Conservation (phyloP, 2,888 invertebrate genomes). For the Phrixothrix hirtus region DNA sequence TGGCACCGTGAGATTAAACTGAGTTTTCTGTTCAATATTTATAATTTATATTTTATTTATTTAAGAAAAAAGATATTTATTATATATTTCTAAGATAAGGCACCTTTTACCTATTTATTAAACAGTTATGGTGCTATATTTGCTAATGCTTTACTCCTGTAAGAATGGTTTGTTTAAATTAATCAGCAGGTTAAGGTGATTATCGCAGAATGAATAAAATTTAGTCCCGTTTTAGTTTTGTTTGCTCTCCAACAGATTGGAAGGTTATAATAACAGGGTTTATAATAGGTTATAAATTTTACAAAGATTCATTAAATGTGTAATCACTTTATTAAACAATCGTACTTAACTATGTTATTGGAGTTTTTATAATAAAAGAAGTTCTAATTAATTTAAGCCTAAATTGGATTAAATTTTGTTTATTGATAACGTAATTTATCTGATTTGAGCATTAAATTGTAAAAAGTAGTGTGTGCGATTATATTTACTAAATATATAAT, state of each 20-base stretch:
- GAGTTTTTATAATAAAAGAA: constrained; percentile 11
- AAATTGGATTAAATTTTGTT: too few relatives aligned
- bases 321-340: not conserved
- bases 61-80: too few relatives aligned
- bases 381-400: constrained; percentile 3
- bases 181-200: too few relatives aligned
- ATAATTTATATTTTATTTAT: too few relatives aligned
- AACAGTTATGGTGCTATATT: constrained; percentile 7
- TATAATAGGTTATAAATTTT: too few relatives aligned
- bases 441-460: constrained; percentile 7
- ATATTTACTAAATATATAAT: constrained; percentile 14
- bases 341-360: not conserved
- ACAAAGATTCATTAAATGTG: too few relatives aligned
- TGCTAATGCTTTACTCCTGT: constrained; percentile 1
- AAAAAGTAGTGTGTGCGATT: constrained; percentile 17
- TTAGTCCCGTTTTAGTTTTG: too few relatives aligned
- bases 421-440: constrained; percentile 14
- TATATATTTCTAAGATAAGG: constrained; percentile 3
- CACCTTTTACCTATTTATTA: constrained; percentile 7
- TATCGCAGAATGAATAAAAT: too few relatives aligned
- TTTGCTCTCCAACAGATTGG: too few relatives aligned
- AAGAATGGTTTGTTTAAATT: too few relatives aligned
- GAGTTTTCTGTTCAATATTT: too few relatives aligned
- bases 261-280: too few relatives aligned
- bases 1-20: not conserved